phyloP scores from a whole-genome alignment of 2,888 invertebrate species.

The Torymus tubicola region DNA sequence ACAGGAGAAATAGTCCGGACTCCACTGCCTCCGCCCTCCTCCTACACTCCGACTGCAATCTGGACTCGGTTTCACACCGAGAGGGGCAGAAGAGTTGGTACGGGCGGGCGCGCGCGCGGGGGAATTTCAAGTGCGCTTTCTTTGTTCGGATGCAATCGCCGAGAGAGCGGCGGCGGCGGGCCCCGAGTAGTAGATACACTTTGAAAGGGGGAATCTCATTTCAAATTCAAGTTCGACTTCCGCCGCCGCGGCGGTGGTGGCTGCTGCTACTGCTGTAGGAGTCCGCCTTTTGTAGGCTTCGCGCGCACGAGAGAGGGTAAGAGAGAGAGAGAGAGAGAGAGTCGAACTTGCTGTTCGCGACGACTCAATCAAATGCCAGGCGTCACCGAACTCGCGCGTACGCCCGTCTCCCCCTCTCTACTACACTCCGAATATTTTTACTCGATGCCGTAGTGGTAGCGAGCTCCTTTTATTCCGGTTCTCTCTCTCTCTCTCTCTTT shows the following conservation, averaged over 20 bases:
- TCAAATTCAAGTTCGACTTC: slow-evolving; percentile 55
- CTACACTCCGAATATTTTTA: slow-evolving; percentile 34
- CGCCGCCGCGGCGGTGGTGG: not conserved
- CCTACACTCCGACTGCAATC: slow-evolving; percentile 4
- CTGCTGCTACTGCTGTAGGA: not conserved
- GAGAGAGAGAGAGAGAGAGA: no score
- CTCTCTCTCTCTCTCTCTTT: not conserved
- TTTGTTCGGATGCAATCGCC: slow-evolving; percentile 53
- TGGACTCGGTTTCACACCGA: slow-evolving; percentile 40
- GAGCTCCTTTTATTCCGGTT: slow-evolving; percentile 17
- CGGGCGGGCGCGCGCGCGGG: slow-evolving; percentile 5
- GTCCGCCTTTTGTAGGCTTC: slow-evolving; percentile 46
- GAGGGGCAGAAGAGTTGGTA: not conserved
- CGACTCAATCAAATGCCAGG: slow-evolving; percentile 52
- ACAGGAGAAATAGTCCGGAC: no score
- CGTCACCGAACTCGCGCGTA: slow-evolving; percentile 9
- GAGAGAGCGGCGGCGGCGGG: not conserved
- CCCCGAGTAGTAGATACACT: slow-evolving; percentile 45
- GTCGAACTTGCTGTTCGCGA: slow-evolving; percentile 42
- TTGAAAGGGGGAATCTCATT: slow-evolving; percentile 51
- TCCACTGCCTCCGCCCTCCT: no score
- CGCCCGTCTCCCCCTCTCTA: not conserved
- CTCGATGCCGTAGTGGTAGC: not conserved
- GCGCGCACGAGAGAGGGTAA: not conserved
- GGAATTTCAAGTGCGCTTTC: slow-evolving; percentile 53